These are phyloP conservation scores for Ypsolopha sequella DNA, from an alignment of 2,888 invertebrate genomes.

Conservation along the genomic window DNA sequence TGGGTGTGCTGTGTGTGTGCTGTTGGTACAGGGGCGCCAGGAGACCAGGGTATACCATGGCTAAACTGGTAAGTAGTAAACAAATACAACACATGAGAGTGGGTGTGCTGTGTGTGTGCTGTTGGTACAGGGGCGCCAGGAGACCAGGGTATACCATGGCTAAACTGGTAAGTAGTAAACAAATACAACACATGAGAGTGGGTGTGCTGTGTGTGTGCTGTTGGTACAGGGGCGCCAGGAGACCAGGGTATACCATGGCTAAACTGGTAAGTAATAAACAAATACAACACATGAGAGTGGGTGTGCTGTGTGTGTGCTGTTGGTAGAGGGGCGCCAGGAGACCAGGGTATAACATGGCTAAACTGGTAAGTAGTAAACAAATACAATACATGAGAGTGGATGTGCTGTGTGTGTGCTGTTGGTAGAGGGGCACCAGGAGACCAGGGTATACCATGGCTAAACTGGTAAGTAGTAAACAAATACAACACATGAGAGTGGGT, in stretches of 20 bases:
- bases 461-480: conserved; percentile 25
- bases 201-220: conserved; percentile 54
- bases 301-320: conserved; percentile 52
- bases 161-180: neutral
- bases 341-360: conserved; percentile 46
- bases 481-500: too few relatives aligned
- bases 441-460: conserved; percentile 49
- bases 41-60: too few relatives aligned
- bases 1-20: conserved; percentile 51
- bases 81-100: conserved; percentile 37
- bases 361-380: conserved; percentile 29
- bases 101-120: conserved; percentile 51
- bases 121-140: conserved; percentile 29
- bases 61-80: neutral
- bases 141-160: too few relatives aligned
- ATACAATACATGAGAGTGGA: too few relatives aligned
- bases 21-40: conserved; percentile 33
- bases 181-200: conserved; percentile 37
- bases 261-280: neutral
- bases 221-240: conserved; percentile 23
- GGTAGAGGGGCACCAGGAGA: conserved; percentile 28
- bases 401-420: too few relatives aligned
- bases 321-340: conserved; percentile 29
- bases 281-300: conserved; percentile 41
- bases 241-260: too few relatives aligned